Percentiles rank a stretch among this genome's conserved stretches.
phyloP scores from a whole-genome alignment of 2,797 vertebrate species.

The Scarus forsteni region DNA sequence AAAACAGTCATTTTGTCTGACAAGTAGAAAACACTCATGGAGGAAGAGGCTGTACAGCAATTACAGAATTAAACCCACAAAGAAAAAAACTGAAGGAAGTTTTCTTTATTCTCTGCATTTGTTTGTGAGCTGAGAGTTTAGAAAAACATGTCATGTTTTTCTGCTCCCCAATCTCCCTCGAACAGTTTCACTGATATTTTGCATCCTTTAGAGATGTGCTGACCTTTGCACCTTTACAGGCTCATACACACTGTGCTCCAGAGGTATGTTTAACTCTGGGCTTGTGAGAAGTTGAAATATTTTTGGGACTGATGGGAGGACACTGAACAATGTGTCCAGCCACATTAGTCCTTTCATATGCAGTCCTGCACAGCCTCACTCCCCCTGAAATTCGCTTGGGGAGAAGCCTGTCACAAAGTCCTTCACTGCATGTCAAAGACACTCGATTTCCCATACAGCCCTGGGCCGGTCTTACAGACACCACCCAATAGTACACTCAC shows the following conservation, averaged over 20 bases:
- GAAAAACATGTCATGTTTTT: too few species aligned
- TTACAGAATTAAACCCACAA: too few species aligned
- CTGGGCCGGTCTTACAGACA: conserved; percentile 40
- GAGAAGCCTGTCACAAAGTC: conserved; percentile 63
- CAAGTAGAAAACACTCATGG: too few species aligned
- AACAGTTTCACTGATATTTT: conserved; percentile 21
- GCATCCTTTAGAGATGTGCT: conserved; percentile 11
- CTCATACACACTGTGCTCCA: conserved; percentile 14
- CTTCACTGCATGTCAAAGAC: conserved; percentile 63
- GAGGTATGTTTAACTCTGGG: conserved; percentile 19
- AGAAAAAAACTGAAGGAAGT: too few species aligned
- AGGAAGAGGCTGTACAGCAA: too few species aligned
- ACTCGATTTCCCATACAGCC: conserved; percentile 46
- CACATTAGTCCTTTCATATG: conserved; percentile 52
- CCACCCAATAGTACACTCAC: conserved; percentile 42
- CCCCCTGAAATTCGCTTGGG: conserved; percentile 31
- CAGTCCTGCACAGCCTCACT: conserved; percentile 66
- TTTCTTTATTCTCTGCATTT: too few species aligned
- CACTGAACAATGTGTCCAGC: conserved; percentile 17
- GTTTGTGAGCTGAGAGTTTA: too few species aligned
- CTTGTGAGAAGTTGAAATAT: conserved; percentile 15
- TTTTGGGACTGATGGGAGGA: conserved; percentile 39
- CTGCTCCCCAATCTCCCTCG: too few species aligned
- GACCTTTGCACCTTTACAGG: background rate
- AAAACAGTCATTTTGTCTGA: too few species aligned